A percentile compares a stretch with the other conserved stretches of the same genome.
phyloP scores from a whole-genome alignment of 2,888 invertebrate species.

The Hirtodrosophila histrioides region DNA sequence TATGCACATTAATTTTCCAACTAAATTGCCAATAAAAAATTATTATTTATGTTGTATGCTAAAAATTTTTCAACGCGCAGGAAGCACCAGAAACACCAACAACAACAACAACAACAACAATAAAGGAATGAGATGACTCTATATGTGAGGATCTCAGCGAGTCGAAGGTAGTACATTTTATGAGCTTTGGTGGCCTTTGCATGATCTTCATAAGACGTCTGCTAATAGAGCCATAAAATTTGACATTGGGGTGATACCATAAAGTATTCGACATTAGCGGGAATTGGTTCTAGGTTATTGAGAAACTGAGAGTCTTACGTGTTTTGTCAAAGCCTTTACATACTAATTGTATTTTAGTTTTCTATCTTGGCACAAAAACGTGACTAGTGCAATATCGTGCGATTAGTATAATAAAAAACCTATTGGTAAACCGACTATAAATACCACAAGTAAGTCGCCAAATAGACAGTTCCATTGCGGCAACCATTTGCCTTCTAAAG shows the following conservation, averaged over 20 bases:
- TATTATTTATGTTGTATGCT: slow-evolving; percentile 76
- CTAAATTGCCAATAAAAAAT: slow-evolving; percentile 82
- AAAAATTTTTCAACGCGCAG: slow-evolving; percentile 55
- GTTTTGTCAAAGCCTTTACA: neutral
- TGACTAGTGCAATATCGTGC: slow-evolving; percentile 15
- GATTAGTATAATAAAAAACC: neutral
- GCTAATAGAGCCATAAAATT: slow-evolving; percentile 70
- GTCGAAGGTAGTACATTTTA: slow-evolving; percentile 56
- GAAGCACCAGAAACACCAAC: slow-evolving; percentile 11
- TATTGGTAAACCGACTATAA: slow-evolving; percentile 10
- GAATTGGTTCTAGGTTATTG: slow-evolving; percentile 8
- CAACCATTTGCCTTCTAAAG: neutral
- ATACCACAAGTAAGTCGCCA: slow-evolving; percentile 1
- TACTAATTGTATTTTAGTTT: slow-evolving; percentile 18
- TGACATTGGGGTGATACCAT: slow-evolving; percentile 6
- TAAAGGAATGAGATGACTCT: slow-evolving; percentile 30
- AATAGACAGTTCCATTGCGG: neutral
- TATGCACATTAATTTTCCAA: slow-evolving; percentile 75
- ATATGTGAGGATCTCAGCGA: slow-evolving; percentile 36
- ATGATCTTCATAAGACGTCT: slow-evolving; percentile 29
- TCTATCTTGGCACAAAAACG: slow-evolving; percentile 16
- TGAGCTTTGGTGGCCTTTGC: slow-evolving; percentile 42
- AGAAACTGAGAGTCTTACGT: neutral
- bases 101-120: slow-evolving; percentile 24
- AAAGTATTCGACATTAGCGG: neutral